Evolutionary conservation across 1,140 invertebrate genomes (phyloP), one percentile per base, ranked within the genome.

Genomic region (Heliconius hermathena): DNA sequence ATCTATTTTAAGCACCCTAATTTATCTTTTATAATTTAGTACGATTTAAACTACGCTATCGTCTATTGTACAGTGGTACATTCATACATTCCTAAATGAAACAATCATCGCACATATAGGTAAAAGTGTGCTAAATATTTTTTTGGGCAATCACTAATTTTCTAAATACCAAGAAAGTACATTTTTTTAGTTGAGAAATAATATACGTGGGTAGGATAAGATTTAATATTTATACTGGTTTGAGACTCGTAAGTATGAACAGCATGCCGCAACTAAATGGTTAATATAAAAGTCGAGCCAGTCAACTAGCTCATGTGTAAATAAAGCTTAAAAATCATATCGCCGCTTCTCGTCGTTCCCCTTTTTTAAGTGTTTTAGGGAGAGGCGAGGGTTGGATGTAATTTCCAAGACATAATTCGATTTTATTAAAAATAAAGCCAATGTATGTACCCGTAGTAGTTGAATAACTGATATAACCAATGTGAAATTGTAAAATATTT

Each of bases 251-350:
- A 18, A 4, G 16, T 71, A 29, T 57, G 60, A 80, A 66, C 70
- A 46, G 41, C 13, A 46, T 5, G 41, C 16, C 74, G 74, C 78
- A 76, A 54, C 66, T 54, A 41, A 74, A 76, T 76, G 49, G 52
- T 33, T 38, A 74, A 52, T 46, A 76, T 49, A 76, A 79, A 66
- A 83, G 46, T 38, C 49, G 71, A 74, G 79, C 85, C 88, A 87
- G 88, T 87, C 84, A 84, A 84, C 84, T 88, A 81, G 79, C 83
- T 79, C 81, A 78, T 74, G 74, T 84, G 86, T 87, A 88, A 88
- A 91, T 89, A 88, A 84, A 89, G 87, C 86, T 90, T 89, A 90
- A 88, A 91, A 88, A 88, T 90, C 87, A 88, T 86, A 90, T 85
- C 74, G 74, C 77, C 76, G 77, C 79, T 81, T 76, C 52, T 82